A percentile compares a stretch with the other conserved stretches of the same genome.
These are phyloP conservation scores for Liasis olivaceus DNA, from an alignment of 2,797 vertebrate species.

Conservation along the genomic window DNA sequence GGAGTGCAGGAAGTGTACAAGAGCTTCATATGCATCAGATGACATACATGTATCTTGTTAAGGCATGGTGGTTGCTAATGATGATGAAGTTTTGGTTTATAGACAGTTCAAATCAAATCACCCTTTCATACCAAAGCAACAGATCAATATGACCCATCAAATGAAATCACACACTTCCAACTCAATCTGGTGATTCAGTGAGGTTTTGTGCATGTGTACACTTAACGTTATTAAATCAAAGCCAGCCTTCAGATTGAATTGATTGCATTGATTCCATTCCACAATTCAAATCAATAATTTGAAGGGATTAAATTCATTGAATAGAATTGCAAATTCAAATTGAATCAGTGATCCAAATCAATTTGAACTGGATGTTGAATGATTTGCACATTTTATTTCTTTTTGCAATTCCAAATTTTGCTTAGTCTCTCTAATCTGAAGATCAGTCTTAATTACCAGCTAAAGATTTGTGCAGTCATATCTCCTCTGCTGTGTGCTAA, in stretches of 20 bases:
- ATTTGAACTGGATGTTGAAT: background rate
- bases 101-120: background rate
- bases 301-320: background rate
- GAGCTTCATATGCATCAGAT: background rate
- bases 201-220: background rate
- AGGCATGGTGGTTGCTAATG: background rate
- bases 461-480: background rate
- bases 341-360: background rate
- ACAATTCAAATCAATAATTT: background rate
- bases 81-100: background rate
- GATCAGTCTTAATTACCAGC: slow-evolving; percentile 10
- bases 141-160: background rate
- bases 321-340: background rate
- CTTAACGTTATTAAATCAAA: background rate
- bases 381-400: background rate
- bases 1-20: no score
- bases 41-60: background rate
- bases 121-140: background rate
- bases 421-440: background rate
- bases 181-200: background rate
- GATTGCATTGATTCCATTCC: background rate
- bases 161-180: background rate
- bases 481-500: background rate
- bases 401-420: background rate
- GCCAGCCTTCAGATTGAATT: background rate